These are phyloP conservation scores for Melolontha melolontha DNA, from an alignment of 2,888 invertebrate genomes.

Conservation along the genomic window DNA sequence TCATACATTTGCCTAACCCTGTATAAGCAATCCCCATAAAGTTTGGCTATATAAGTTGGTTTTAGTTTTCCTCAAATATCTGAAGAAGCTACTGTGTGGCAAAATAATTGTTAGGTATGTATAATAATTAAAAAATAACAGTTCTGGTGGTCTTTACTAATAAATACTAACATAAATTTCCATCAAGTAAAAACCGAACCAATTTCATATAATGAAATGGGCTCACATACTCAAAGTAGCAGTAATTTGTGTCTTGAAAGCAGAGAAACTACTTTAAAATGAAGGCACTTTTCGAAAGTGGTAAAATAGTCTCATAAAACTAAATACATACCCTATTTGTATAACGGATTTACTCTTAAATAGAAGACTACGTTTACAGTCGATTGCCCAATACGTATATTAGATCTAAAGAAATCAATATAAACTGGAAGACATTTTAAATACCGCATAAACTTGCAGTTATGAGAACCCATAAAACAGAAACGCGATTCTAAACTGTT, in stretches of 20 bases:
- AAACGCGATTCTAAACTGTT: slow-evolving; percentile 36
- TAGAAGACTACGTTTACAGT: not conserved
- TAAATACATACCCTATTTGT: not conserved
- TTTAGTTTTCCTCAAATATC: too few species aligned
- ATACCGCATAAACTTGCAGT: slow-evolving; percentile 21
- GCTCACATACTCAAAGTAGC: too few species aligned
- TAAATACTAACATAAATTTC: too few species aligned
- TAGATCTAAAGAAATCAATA: slow-evolving; percentile 16
- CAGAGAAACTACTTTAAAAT: not conserved
- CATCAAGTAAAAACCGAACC: too few species aligned
- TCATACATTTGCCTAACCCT: too few species aligned
- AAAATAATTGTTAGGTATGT: too few species aligned
- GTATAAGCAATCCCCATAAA: too few species aligned
- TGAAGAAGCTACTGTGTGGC: too few species aligned
- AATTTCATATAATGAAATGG: too few species aligned
- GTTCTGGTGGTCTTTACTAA: too few species aligned
- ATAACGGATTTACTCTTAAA: slow-evolving; percentile 20
- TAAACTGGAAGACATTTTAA: slow-evolving; percentile 25
- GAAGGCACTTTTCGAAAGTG: not conserved
- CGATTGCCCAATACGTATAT: not conserved
- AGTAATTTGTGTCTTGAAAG: not conserved
- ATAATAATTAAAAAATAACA: too few species aligned
- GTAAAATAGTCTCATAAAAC: slow-evolving; percentile 9
- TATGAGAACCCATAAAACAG: slow-evolving; percentile 28
- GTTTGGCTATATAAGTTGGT: too few species aligned